phyloP scores from a whole-genome alignment of 2,113 vertebrate genomes.

The Arvicanthis niloticus region DNA sequence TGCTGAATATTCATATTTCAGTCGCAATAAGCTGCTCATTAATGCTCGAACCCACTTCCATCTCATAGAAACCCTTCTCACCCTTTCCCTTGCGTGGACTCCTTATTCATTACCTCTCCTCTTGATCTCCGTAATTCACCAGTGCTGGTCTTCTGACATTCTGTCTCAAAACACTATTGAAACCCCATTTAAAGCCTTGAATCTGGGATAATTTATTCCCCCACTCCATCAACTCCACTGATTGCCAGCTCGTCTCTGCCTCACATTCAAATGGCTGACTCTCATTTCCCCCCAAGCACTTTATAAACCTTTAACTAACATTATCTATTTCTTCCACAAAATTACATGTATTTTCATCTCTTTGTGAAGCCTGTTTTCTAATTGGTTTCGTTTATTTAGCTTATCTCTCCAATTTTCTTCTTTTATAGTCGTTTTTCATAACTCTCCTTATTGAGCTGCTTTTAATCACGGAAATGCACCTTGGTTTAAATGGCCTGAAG shows the following conservation, averaged over 20 bases:
- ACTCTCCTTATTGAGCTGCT: conserved; percentile 74
- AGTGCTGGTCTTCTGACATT: conserved; percentile 65
- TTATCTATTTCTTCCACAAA: conserved; percentile 82
- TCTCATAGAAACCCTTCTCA: conserved; percentile 38
- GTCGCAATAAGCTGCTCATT: conserved; percentile 63
- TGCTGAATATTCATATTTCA: conserved; percentile 80
- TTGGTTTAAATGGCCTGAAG: conserved; percentile 82
- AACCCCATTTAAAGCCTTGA: conserved; percentile 73
- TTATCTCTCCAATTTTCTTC: conserved; percentile 83
- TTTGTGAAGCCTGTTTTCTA: conserved; percentile 80
- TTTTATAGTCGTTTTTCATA: conserved; percentile 80
- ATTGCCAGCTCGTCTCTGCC: conserved; percentile 74
- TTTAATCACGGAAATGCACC: conserved; percentile 83
- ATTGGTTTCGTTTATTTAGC: conserved; percentile 82
- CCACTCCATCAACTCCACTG: conserved; percentile 71
- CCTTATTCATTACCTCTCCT: conserved; percentile 67
- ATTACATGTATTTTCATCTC: conserved; percentile 80
- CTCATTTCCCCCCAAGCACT: conserved; percentile 72
- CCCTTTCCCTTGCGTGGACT: conserved; percentile 23
- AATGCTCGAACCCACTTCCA: conserved; percentile 19
- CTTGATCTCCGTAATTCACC: conserved; percentile 69
- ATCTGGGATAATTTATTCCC: conserved; percentile 74
- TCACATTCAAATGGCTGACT: conserved; percentile 76
- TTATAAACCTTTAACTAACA: conserved; percentile 81
- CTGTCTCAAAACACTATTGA: conserved; percentile 70